Base-by-base conservation (phyloP, 1,140 invertebrate genomes). In the Nephila pilipes region DNA sequence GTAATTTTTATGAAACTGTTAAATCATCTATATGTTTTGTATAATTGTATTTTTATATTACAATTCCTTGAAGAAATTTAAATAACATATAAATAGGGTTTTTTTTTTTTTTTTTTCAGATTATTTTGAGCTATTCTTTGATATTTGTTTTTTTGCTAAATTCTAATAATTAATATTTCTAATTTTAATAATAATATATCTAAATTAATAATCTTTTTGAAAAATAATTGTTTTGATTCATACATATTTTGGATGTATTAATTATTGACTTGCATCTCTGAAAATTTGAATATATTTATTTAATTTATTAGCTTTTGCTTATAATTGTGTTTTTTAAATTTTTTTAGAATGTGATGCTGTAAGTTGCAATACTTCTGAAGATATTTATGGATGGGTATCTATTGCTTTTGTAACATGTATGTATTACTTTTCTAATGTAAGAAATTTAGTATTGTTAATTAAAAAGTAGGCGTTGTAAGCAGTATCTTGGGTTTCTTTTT, bases 331-430 rank as follows among this genome's bases (percentile, higher is more conserved):
- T 10, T 0, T 25, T 65, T 65, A 85, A 57, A 29, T 3, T 32
- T 25, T 88, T 79, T 32, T 54, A 90, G 87, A 90, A 90, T 90
- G 87, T 80, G 87, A 90, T 58, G 12, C 60, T 55, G 25, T 20
- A 16, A 79, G 36, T 25, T 90, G 87, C 32, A 69, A 90, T 54
- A 32, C 22, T 25, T 3, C 36, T 12, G 46, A 75, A 90, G 36
- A 92, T 80, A 60, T 92, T 57, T 92, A 92, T 92, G 91, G 91
- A 75, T 94, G 90, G 89, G 90, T 94, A 8, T 87, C 93, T 32
- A 83, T 91, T 81, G 89, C 29, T 32, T 94, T 92, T 93, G 85
- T 93, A 57, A 75, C 87, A 46, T 93, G 91, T 94, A 85, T 75
- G 90, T 89, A 55, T 65, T n/a, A 3, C 46, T 36, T 75, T 65